Base-by-base conservation (phyloP, 2,888 invertebrate species). In the Eupithecia subfuscata region DNA sequence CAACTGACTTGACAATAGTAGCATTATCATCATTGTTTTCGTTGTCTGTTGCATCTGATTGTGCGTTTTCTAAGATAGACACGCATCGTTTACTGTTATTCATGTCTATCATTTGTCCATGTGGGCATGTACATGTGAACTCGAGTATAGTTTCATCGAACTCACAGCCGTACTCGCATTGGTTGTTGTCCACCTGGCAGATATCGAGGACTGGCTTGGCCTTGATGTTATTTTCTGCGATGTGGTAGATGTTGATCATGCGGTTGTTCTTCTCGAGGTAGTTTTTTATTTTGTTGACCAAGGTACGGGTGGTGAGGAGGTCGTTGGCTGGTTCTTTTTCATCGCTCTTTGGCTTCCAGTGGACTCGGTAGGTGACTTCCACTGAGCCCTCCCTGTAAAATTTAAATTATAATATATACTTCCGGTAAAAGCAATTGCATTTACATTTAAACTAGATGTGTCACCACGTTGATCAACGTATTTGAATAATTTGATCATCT, bases 81-180 rank as follows among this genome's bases (percentile, higher is more conserved):
- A 86, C 91, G 91, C 87, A 97, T 86, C 71, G 92, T 83, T 92
- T 96, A 85, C 89, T 87, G 74, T 92, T 89, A 52, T 84, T 81
- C 79, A 91, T 88, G 75, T 93, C 91, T 71, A 90, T 78, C 18
- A 94, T 91, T 85, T 92, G 89, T 45, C 95, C 95, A 60, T 90
- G 88, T 14, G 96, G 96, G 86, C 97, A 97, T 5, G 90, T 93
- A 86, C 97, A 98, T 45, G 89, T 90, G 85, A 97, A 97, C 70
- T 96, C 95, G 74, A 96, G 94, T 37, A 91, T 89, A 2, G 86
- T 85, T 83, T 96, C 96, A 87, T 97, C 96, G 84, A 97, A 97
- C 72, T 92, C 90, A 87, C 97, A 98, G 16, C 91, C 93, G 80
- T 97, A 94, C 80, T 97, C 95, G 85, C 97, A 98, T 69, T 95